A percentile compares a stretch with the other conserved stretches of the same genome.
Conservation (phyloP, 2,113 vertebrate species). For the Pachyramphus minor region DNA sequence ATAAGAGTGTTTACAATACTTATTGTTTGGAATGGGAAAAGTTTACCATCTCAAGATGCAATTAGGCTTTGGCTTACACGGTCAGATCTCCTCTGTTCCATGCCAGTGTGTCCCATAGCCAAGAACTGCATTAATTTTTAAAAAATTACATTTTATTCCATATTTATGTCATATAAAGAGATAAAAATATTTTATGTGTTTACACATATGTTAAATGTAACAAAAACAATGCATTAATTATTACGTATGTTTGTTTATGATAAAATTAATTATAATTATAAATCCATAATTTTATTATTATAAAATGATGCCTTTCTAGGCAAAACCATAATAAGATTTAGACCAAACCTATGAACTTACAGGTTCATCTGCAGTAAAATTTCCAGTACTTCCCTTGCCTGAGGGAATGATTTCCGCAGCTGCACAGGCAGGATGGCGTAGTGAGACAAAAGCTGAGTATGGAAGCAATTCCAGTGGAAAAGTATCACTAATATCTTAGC, state of each 20-base stretch:
- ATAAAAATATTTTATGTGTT: not conserved
- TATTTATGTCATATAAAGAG: not conserved
- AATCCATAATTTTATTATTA: not conserved
- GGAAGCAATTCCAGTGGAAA: not conserved
- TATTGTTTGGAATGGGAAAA: not conserved
- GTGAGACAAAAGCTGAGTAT: not conserved
- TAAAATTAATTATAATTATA: not conserved
- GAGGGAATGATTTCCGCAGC: not conserved
- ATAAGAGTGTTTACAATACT: not conserved
- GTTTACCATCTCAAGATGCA: not conserved
- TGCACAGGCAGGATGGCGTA: not conserved
- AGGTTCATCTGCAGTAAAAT: not conserved
- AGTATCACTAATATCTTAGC: not conserved
- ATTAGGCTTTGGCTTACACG: not conserved
- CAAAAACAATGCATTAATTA: not conserved
- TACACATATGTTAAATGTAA: not conserved
- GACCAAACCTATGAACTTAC: not conserved
- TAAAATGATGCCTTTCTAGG: not conserved
- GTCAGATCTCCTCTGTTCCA: not conserved
- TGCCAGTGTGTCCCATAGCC: not conserved
- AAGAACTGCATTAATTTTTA: not conserved
- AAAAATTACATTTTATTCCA: not conserved
- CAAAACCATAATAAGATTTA: not conserved
- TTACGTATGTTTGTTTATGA: not conserved
- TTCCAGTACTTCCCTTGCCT: not conserved